These are phyloP conservation scores for Smutsia gigantea DNA, from an alignment of 2,797 vertebrate genomes.

Conservation along the genomic window DNA sequence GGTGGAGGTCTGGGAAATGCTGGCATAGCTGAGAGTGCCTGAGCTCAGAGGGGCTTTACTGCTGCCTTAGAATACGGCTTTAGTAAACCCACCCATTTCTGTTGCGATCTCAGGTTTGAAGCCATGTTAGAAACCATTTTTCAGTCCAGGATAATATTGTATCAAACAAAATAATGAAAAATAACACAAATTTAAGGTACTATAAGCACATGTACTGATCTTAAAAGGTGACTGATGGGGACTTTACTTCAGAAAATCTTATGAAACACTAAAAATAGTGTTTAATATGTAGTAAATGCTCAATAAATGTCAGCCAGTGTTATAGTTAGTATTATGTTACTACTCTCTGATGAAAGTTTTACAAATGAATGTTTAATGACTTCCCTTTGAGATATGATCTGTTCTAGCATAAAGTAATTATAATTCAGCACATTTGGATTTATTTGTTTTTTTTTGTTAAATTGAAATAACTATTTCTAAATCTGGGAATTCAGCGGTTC, in stretches of 20 bases:
- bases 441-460: neutral
- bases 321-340: neutral
- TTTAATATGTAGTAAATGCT: neutral
- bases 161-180: slow-evolving; percentile 7
- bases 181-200: neutral
- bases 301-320: neutral
- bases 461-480: slow-evolving; percentile 20
- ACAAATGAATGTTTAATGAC: neutral
- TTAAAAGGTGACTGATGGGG: neutral
- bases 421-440: neutral
- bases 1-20: neutral
- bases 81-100: neutral
- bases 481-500: neutral
- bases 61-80: neutral
- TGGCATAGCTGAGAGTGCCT: neutral
- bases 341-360: neutral
- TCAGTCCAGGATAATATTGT: neutral
- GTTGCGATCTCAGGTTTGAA: neutral
- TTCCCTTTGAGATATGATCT: slow-evolving; percentile 27
- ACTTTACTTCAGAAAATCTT: slow-evolving; percentile 36
- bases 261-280: neutral
- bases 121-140: neutral
- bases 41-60: neutral
- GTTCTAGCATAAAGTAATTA: slow-evolving; percentile 10
- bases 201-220: neutral